Percentiles rank a stretch among this genome's conserved stretches.
Evolutionary conservation across 2,888 invertebrate species (phyloP).

Genomic region (Eugnorisma glareosa): DNA sequence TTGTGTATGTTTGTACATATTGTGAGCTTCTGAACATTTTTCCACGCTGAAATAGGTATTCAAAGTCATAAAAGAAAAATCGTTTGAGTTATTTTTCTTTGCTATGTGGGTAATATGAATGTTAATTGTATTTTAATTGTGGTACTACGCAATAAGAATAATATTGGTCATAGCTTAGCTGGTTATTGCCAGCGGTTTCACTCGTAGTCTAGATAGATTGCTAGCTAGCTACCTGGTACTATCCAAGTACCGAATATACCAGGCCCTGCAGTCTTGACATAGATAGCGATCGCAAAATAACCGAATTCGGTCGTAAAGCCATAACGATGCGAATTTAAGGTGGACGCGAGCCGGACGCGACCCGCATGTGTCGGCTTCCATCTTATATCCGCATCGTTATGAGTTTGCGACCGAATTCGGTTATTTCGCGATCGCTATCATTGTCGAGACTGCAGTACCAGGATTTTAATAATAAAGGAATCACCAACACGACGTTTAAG

Average conservation of each 20-base stretch:
- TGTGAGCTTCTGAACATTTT: not conserved
- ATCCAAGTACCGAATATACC: not conserved
- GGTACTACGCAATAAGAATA: not conserved
- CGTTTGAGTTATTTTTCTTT: slow-evolving; percentile 1
- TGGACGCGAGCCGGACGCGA: no score
- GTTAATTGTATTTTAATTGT: slow-evolving; percentile 24
- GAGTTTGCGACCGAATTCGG: no score
- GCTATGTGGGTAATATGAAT: slow-evolving; percentile 4
- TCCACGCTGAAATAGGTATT: slow-evolving; percentile 24
- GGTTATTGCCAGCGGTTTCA: not conserved
- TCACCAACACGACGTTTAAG: not conserved
- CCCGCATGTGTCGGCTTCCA: no score
- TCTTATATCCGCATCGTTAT: no score
- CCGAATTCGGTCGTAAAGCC: no score
- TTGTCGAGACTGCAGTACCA: no score
- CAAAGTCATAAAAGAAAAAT: slow-evolving; percentile 15
- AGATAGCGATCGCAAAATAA: no score
- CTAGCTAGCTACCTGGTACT: no score
- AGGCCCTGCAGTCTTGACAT: no score
- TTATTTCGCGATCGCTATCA: no score
- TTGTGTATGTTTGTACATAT: not conserved
- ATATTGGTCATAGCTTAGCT: not conserved
- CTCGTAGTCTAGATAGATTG: not conserved
- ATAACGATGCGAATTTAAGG: no score
- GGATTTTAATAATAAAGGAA: not conserved